A percentile compares a stretch with the other conserved stretches of the same genome.
These are phyloP conservation scores for Morone saxatilis DNA, from an alignment of 2,113 vertebrate genomes.

Conservation along the genomic window DNA sequence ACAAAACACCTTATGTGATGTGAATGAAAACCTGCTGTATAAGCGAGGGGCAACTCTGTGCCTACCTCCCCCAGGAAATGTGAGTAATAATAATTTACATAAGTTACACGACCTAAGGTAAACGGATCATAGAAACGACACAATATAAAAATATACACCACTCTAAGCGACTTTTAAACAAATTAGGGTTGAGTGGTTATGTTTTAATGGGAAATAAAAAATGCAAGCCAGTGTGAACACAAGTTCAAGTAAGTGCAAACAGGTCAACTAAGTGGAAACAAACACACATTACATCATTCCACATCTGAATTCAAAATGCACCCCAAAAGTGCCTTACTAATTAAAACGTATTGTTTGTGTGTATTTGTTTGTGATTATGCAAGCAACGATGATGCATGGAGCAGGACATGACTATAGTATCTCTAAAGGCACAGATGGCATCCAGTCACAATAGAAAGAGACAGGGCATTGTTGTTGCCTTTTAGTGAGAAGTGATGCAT, in stretches of 20 bases:
- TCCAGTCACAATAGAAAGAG: slow-evolving; percentile 64
- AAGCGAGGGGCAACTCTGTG: not conserved
- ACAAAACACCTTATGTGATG: not conserved
- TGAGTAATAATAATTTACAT: too few species aligned
- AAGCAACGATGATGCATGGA: slow-evolving; percentile 64
- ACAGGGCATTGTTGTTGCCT: slow-evolving; percentile 71
- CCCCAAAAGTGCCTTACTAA: slow-evolving; percentile 59
- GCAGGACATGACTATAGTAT: slow-evolving; percentile 61
- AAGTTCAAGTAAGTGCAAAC: slow-evolving; percentile 45
- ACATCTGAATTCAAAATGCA: slow-evolving; percentile 52
- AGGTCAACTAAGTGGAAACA: slow-evolving; percentile 41
- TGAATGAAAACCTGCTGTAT: not conserved
- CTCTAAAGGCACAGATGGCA: slow-evolving; percentile 75
- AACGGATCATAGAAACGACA: too few species aligned
- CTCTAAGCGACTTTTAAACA: not conserved
- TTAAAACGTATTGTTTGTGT: slow-evolving; percentile 59
- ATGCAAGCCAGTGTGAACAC: not conserved
- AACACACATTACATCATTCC: slow-evolving; percentile 37
- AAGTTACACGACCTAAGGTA: too few species aligned
- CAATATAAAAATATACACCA: not conserved
- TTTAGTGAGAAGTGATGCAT: slow-evolving; percentile 74
- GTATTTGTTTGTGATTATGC: slow-evolving; percentile 52
- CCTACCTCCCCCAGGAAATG: not conserved
- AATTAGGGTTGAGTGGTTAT: slow-evolving; percentile 5
- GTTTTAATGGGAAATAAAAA: slow-evolving; percentile 17